These are phyloP conservation scores for Ophion ellenae DNA, from an alignment of 2,888 invertebrate species.

Conservation along the genomic window DNA sequence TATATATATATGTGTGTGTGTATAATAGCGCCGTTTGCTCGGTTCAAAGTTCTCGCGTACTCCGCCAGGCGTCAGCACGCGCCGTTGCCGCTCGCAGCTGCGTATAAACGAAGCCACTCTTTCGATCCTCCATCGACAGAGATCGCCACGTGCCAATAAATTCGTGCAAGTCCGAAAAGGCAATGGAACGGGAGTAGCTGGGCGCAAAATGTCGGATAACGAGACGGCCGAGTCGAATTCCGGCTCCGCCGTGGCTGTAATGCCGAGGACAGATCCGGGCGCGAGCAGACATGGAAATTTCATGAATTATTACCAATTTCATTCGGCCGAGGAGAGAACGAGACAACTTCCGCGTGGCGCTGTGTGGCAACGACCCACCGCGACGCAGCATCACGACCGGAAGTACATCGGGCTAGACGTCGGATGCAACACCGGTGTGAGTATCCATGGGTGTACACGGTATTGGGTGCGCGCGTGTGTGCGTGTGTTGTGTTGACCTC, in stretches of 20 bases:
- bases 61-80: not conserved
- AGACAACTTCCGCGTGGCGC: constrained; percentile 86
- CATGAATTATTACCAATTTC: constrained; percentile 94
- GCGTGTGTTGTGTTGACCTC: not conserved
- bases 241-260: not conserved
- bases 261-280: constrained; percentile 87
- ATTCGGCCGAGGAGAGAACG: constrained; percentile 89
- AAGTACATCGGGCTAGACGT: constrained; percentile 88
- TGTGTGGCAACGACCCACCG: constrained; percentile 80
- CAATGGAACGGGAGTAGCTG: not conserved
- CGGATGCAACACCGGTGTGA: constrained; percentile 92
- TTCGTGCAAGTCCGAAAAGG: not conserved
- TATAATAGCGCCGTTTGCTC: not conserved
- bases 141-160: not conserved
- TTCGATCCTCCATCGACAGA: not conserved
- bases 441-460: constrained; percentile 66
- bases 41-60: not conserved
- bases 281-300: constrained; percentile 93
- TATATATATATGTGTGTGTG: too few relatives aligned
- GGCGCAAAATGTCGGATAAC: constrained; percentile 26
- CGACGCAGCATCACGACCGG: constrained; percentile 72
- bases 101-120: too few relatives aligned
- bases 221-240: constrained; percentile 42
- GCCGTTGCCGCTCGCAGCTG: not conserved
- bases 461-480: constrained; percentile 9